Evolutionary conservation across 2,888 invertebrate species (phyloP).

Genomic region (Pocota personata): DNA sequence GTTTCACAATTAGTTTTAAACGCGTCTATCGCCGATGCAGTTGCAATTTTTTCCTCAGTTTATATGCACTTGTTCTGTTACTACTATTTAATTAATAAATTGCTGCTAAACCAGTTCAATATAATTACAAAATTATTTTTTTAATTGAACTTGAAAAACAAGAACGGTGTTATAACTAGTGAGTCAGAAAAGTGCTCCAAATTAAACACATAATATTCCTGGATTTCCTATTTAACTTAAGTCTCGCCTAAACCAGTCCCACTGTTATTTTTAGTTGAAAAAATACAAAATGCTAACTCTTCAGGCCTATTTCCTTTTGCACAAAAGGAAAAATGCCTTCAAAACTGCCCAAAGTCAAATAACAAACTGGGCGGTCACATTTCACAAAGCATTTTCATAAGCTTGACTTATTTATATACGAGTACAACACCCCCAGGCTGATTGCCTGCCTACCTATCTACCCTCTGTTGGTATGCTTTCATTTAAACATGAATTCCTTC

Average conservation of each 20-base stretch:
- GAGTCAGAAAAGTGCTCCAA: too few relatives aligned
- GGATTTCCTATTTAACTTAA: not conserved
- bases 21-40: too few relatives aligned
- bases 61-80: too few relatives aligned
- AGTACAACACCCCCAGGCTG: not conserved
- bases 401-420: constrained; percentile 6
- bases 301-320: not conserved
- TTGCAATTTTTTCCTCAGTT: too few relatives aligned
- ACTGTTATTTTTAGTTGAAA: not conserved
- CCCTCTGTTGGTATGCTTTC: not conserved
- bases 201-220: not conserved
- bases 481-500: not conserved
- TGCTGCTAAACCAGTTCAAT: too few relatives aligned
- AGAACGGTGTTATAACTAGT: not conserved
- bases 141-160: not conserved
- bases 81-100: too few relatives aligned
- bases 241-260: not conserved
- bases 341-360: constrained; percentile 12
- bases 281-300: not conserved
- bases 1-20: too few relatives aligned
- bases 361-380: constrained; percentile 9
- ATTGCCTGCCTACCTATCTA: not conserved
- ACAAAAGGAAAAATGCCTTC: not conserved
- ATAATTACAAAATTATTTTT: too few relatives aligned
- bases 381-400: constrained; percentile 1